These are phyloP conservation scores for Pollicipes pollicipes DNA, from an alignment of 1,140 invertebrate species.

Conservation along the genomic window DNA sequence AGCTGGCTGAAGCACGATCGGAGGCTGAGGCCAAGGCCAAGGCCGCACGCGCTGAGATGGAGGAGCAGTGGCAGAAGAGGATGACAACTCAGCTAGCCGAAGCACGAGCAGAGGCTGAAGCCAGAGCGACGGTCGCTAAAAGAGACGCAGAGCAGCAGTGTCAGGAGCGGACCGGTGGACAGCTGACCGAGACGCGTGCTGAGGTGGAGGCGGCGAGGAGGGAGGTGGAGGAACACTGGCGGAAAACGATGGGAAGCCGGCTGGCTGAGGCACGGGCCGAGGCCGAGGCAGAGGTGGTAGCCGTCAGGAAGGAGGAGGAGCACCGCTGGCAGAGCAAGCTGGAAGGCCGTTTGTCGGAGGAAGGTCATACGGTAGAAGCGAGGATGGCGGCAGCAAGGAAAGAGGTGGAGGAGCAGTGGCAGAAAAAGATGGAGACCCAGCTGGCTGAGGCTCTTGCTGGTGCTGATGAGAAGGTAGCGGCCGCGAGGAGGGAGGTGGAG, in stretches of 20 bases:
- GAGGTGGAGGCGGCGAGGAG: neutral
- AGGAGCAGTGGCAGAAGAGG: no score
- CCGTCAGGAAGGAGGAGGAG: neutral
- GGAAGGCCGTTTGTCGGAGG: neutral
- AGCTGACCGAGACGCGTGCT: no score
- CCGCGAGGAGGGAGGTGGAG: neutral
- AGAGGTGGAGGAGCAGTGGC: neutral
- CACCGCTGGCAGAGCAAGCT: neutral
- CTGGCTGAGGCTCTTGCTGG: neutral
- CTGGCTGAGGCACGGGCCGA: neutral
- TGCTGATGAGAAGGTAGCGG: neutral
- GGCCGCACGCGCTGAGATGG: no score
- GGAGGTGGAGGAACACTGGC: neutral
- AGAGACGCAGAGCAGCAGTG: no score
- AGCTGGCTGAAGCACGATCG: neutral
- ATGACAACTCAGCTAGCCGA: no score
- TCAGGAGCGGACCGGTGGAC: no score
- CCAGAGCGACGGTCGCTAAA: no score
- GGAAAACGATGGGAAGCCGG: neutral
- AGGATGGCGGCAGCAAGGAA: neutral
- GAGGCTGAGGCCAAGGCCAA: neutral
- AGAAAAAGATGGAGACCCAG: neutral
- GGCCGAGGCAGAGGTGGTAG: neutral
- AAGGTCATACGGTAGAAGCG: neutral
- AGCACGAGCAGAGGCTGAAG: no score